These are phyloP conservation scores for Gonatopus flavifemur DNA, from an alignment of 1,140 invertebrate genomes.

Conservation along the genomic window DNA sequence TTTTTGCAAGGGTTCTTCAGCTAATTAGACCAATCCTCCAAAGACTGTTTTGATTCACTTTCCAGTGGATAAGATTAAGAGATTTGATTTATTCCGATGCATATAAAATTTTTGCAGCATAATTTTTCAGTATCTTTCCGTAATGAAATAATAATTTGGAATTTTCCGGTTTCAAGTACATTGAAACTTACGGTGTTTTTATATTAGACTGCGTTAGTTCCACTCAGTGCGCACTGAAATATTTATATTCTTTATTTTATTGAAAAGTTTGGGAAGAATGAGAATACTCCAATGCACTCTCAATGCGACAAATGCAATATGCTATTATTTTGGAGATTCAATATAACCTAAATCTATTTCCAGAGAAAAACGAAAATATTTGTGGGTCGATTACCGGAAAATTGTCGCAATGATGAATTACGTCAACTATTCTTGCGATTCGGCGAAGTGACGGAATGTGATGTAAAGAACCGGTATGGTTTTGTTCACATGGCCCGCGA, in stretches of 20 bases:
- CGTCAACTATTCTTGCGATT: slow-evolving; percentile 53
- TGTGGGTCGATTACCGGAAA: slow-evolving; percentile 55
- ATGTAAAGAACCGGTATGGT: slow-evolving; percentile 56
- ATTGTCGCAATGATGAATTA: slow-evolving; percentile 55
- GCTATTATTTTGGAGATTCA: background rate
- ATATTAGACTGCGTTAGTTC: slow-evolving; percentile 1
- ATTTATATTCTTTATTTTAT: background rate
- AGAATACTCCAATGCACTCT: too few relatives aligned
- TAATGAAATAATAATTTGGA: too few relatives aligned
- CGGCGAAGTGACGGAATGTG: slow-evolving; percentile 55
- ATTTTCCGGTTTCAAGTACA: background rate
- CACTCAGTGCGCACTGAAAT: background rate
- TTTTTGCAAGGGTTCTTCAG: too few relatives aligned
- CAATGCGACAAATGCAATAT: too few relatives aligned
- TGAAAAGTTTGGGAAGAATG: slow-evolving; percentile 16
- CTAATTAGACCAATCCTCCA: too few relatives aligned
- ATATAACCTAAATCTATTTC: slow-evolving; percentile 20
- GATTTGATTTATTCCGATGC: too few relatives aligned
- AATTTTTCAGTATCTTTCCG: too few relatives aligned
- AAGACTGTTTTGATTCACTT: too few relatives aligned
- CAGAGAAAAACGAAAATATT: slow-evolving; percentile 58
- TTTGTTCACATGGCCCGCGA: slow-evolving; percentile 57
- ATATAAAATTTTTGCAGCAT: too few relatives aligned
- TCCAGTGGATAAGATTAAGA: too few relatives aligned
- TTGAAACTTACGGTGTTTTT: slow-evolving; percentile 7